Conservation (phyloP, 2,888 invertebrate genomes). For the Griposia aprilina region DNA sequence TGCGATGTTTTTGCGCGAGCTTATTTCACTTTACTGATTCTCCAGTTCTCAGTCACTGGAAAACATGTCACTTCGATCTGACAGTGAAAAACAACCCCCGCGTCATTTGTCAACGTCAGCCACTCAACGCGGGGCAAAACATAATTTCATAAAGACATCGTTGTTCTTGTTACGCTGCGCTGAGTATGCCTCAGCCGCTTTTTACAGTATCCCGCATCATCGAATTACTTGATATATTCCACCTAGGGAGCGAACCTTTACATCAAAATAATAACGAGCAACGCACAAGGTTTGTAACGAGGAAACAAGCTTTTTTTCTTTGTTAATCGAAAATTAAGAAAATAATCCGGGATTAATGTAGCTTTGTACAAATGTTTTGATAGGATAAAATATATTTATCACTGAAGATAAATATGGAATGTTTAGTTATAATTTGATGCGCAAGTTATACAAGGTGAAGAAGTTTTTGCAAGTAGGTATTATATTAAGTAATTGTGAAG, state of each 20-base stretch:
- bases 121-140: slow-evolving; percentile 86
- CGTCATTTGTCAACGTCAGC: slow-evolving; percentile 89
- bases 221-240: slow-evolving; percentile 71
- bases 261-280: slow-evolving; percentile 42
- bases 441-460: slow-evolving; percentile 1
- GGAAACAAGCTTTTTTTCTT: slow-evolving; percentile 37
- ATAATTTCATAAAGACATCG: slow-evolving; percentile 89
- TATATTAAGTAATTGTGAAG: background rate
- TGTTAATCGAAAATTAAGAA: slow-evolving; percentile 36
- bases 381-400: slow-evolving; percentile 5
- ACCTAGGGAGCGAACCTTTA: slow-evolving; percentile 49
- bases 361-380: slow-evolving; percentile 25
- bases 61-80: slow-evolving; percentile 89
- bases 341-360: slow-evolving; percentile 24
- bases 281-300: slow-evolving; percentile 7
- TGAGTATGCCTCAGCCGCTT: slow-evolving; percentile 70
- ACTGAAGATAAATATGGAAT: slow-evolving; percentile 10
- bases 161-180: slow-evolving; percentile 84
- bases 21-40: slow-evolving; percentile 85
- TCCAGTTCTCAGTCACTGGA: slow-evolving; percentile 83
- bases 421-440: slow-evolving; percentile 16
- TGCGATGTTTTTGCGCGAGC: slow-evolving; percentile 71
- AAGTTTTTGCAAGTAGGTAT: background rate
- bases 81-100: slow-evolving; percentile 88
- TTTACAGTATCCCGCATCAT: slow-evolving; percentile 76